Base-by-base conservation (phyloP, 2,113 vertebrate species). In the Paraplagusia blochii region DNA sequence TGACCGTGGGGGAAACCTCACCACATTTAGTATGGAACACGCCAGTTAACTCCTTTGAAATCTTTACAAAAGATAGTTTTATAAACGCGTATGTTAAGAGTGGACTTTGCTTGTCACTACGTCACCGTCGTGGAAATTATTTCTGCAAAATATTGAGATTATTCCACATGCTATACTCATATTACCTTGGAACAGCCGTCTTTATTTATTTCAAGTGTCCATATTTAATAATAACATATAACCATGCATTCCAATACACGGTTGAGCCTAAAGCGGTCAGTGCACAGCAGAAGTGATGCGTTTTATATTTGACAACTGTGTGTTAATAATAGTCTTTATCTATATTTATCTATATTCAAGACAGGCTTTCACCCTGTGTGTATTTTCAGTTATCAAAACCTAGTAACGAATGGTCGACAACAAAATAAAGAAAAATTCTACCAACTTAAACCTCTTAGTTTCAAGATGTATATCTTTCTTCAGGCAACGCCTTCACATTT, bases 31-130 rank as follows among this genome's bases (percentile, higher is more conserved):
- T 3, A 1, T 15, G 8, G 8, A 11, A 14, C 8, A 0, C 33
- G 43, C 18, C 53, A n/a, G 29, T 0, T 11, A 13, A 50, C 48
- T 48, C 44, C 33, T 67, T 44, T 54, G 16, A 59, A 64, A 46
- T 11, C 73, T 60, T 57, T 52, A n/a, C 53, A 12, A 58, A 1
- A 22, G 35, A 72, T 49, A 72, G 61, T 76, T 85, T 51, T 70
- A 84, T 73, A 66, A 77, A 83, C 56, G 63, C 53, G 59, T 39
- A 35, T 29, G 6, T 29, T n/a, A 51, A 60, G 59, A 66, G 53
- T 59, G 45, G 70, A 77, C 75, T 85, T 82, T 63, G 71, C 63
- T 66, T 80, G 69, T 57, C 61, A 49, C 74, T 82, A 84, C 81
- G 86, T 88, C 82, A 85, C 76, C 36, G 29, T 52, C 76, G 39